Percentiles rank a stretch among this genome's conserved stretches.
Evolutionary conservation across 2,888 invertebrate species (phyloP).

Genomic region (Hololepta plana): DNA sequence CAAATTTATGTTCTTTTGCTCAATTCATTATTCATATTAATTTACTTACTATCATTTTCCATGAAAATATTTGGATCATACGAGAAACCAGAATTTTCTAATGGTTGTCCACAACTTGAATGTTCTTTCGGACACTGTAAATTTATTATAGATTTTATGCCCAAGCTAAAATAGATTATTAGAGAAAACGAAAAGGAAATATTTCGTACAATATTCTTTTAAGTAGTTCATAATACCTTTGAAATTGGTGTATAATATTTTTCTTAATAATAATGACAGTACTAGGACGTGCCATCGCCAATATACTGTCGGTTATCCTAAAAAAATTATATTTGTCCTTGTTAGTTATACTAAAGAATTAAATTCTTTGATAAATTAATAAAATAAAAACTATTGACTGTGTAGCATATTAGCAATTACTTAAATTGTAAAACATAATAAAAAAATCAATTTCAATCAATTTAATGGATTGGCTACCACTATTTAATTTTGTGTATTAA

Average conservation of each 20-base stretch:
- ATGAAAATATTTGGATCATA: conserved; percentile 73
- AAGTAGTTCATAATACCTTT: no score
- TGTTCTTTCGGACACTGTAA: conserved; percentile 74
- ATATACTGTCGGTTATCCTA: conserved; percentile 76
- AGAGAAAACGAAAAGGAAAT: conserved; percentile 1
- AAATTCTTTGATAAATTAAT: no score
- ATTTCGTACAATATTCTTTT: no score
- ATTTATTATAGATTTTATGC: conserved; percentile 70
- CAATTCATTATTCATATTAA: not conserved
- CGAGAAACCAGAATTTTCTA: conserved; percentile 62
- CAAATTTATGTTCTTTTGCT: not conserved
- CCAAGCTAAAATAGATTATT: conserved; percentile 34
- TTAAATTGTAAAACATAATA: no score
- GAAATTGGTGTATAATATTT: conserved; percentile 63
- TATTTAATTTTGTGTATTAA: no score
- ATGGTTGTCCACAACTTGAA: conserved; percentile 63
- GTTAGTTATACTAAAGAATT: no score
- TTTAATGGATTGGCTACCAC: no score
- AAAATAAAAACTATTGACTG: no score
- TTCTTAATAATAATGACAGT: conserved; percentile 53
- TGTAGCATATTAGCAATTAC: no score
- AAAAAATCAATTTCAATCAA: no score
- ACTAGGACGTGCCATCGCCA: conserved; percentile 80
- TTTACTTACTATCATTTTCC: conserved; percentile 58
- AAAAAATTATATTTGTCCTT: no score